Percentiles rank a stretch among this genome's conserved stretches.
Evolutionary conservation across 2,888 invertebrate species (phyloP).

Genomic region (Pantelozetes paolii): DNA sequence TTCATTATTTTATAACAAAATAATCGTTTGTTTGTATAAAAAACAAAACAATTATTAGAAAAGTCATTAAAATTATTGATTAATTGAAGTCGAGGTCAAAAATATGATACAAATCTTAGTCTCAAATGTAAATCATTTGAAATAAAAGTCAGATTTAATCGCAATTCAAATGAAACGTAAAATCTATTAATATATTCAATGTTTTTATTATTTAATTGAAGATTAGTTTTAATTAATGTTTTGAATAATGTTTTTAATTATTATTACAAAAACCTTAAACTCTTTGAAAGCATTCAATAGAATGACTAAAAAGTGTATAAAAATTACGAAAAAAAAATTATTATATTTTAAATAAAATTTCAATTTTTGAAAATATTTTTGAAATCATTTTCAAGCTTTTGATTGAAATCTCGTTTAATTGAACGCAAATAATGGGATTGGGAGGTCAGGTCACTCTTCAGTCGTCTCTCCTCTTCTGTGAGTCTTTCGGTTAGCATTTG

Average conservation of each 20-base stretch:
- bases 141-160: too few relatives aligned
- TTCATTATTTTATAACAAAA: too few relatives aligned
- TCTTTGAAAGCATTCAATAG: too few relatives aligned
- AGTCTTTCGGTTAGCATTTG: background rate
- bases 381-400: background rate
- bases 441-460: background rate
- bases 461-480: background rate
- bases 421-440: conserved; percentile 16
- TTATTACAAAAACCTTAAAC: background rate
- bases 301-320: too few relatives aligned
- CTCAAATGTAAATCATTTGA: too few relatives aligned
- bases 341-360: background rate
- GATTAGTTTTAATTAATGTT: background rate
- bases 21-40: too few relatives aligned
- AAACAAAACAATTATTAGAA: too few relatives aligned
- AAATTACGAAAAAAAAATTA: background rate
- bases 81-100: too few relatives aligned
- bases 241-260: too few relatives aligned
- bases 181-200: background rate
- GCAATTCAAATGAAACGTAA: background rate
- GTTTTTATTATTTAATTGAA: background rate
- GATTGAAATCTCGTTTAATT: background rate
- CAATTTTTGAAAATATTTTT: background rate
- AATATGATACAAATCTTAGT: too few relatives aligned
- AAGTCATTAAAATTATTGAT: too few relatives aligned